phyloP scores from a whole-genome alignment of 2,888 invertebrate genomes.

The Drosophila borealis region DNA sequence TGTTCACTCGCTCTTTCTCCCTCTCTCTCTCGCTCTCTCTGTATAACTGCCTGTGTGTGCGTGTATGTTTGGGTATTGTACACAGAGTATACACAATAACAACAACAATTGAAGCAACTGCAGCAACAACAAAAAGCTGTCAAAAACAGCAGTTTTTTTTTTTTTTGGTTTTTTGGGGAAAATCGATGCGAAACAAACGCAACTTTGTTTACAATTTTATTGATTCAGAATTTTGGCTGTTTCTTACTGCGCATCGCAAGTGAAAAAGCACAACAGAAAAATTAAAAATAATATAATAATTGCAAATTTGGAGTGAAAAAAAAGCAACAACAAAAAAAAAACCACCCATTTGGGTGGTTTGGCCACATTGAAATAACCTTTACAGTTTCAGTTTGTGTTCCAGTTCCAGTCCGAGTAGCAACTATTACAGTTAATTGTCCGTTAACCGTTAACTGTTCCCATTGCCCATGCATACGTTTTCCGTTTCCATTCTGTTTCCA shows the following conservation, averaged over 20 bases:
- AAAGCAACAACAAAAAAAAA: background rate
- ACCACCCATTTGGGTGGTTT: background rate
- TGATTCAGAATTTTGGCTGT: conserved; percentile 59
- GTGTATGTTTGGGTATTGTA: conserved; percentile 40
- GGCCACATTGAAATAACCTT: conserved; percentile 36
- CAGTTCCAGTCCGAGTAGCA: background rate
- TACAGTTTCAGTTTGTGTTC: background rate
- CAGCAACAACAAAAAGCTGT: conserved; percentile 43
- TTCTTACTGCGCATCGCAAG: conserved; percentile 16
- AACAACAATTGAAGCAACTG: conserved; percentile 58
- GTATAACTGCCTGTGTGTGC: conserved; percentile 9
- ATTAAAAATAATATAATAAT: background rate
- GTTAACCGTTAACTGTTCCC: conserved; percentile 25
- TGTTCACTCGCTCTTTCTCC: conserved; percentile 15
- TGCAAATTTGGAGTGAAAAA: conserved; percentile 4
- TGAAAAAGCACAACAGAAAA: conserved; percentile 11
- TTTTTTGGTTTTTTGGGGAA: conserved; percentile 58
- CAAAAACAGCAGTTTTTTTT: conserved; percentile 27
- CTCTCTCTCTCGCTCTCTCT: conserved; percentile 8
- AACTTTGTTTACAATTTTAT: conserved; percentile 76
- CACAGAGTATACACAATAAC: conserved; percentile 62
- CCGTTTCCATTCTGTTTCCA: conserved; percentile 67
- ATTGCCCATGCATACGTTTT: conserved; percentile 10
- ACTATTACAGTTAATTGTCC: conserved; percentile 6
- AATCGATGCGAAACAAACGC: conserved; percentile 70